phyloP scores from a whole-genome alignment of 2,888 invertebrate genomes.

The Temnothorax ravouxi region DNA sequence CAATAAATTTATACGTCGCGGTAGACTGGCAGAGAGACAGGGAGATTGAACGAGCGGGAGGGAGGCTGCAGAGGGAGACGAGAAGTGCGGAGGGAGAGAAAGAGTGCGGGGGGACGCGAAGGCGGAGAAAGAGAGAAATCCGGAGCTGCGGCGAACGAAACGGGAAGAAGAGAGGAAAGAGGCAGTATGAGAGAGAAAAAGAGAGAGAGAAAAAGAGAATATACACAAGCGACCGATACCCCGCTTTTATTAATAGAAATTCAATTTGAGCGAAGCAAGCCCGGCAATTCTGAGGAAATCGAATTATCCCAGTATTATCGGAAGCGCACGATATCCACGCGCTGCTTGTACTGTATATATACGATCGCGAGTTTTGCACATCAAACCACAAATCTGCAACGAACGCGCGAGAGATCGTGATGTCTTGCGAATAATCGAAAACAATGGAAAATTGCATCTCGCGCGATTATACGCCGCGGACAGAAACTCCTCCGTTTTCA shows the following conservation, averaged over 20 bases:
- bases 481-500: neutral
- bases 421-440: constrained; percentile 52
- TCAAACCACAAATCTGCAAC: constrained; percentile 50
- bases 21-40: constrained; percentile 76
- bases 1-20: constrained; percentile 81
- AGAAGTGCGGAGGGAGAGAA: constrained; percentile 21
- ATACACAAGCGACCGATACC: constrained; percentile 75
- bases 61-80: constrained; percentile 56
- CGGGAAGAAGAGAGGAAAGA: constrained; percentile 46
- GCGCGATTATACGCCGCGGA: neutral
- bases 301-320: constrained; percentile 84
- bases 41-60: constrained; percentile 72
- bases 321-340: constrained; percentile 73
- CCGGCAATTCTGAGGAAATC: constrained; percentile 81
- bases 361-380: constrained; percentile 60
- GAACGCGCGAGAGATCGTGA: constrained; percentile 53
- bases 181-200: neutral
- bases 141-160: constrained; percentile 40
- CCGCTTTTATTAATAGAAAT: constrained; percentile 83
- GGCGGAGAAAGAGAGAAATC: constrained; percentile 46
- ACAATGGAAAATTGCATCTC: neutral
- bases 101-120: constrained; percentile 19
- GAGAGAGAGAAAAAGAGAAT: constrained; percentile 40
- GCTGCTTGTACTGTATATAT: constrained; percentile 21
- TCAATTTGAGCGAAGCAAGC: constrained; percentile 81